Evolutionary conservation across 2,888 invertebrate species (phyloP).

Genomic region (Drosophila anceps): DNA sequence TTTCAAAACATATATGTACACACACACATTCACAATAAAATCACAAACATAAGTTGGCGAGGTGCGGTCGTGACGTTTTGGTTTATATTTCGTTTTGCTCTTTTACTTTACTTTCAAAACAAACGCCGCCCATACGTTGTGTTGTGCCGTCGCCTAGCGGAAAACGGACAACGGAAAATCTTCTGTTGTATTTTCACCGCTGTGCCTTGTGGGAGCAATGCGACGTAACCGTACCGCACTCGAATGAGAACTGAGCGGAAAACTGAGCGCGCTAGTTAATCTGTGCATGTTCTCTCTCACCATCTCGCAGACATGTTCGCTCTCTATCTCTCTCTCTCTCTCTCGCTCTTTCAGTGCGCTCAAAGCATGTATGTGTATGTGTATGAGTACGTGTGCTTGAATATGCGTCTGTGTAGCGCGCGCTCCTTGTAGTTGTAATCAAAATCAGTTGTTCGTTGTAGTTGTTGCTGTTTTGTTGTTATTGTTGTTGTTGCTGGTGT

Average conservation of each 20-base stretch:
- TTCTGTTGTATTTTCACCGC: slow-evolving; percentile 65
- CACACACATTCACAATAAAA: slow-evolving; percentile 39
- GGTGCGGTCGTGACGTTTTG: slow-evolving; percentile 67
- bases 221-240: slow-evolving; percentile 74
- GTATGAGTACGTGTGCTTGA: background rate
- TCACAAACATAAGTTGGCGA: slow-evolving; percentile 57
- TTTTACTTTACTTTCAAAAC: slow-evolving; percentile 74
- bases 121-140: slow-evolving; percentile 72
- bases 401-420: slow-evolving; percentile 43
- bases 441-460: slow-evolving; percentile 73
- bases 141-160: slow-evolving; percentile 51
- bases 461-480: slow-evolving; percentile 52
- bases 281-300: slow-evolving; percentile 52
- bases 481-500: slow-evolving; percentile 22
- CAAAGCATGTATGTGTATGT: slow-evolving; percentile 33
- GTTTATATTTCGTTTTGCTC: slow-evolving; percentile 69
- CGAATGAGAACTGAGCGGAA: slow-evolving; percentile 62
- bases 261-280: slow-evolving; percentile 59
- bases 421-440: slow-evolving; percentile 68
- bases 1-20: slow-evolving; percentile 26
- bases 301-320: slow-evolving; percentile 9
- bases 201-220: slow-evolving; percentile 44
- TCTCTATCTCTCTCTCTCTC: slow-evolving; percentile 25
- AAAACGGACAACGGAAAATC: slow-evolving; percentile 65
- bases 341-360: slow-evolving; percentile 39